Conservation (phyloP, 2,113 vertebrate genomes). For the Syngnathoides biaculeatus region DNA sequence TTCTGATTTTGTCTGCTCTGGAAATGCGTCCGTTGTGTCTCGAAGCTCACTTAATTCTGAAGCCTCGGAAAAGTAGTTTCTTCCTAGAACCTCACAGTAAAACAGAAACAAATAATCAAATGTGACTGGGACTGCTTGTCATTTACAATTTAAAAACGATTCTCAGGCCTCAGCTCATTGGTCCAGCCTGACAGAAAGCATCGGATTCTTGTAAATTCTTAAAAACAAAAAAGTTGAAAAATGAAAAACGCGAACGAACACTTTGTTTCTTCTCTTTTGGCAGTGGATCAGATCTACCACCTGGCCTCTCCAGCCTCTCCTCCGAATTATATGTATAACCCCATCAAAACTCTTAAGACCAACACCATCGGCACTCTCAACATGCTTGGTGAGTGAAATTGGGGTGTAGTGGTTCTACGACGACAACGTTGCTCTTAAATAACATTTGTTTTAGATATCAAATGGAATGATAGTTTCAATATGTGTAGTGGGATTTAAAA, state of each 20-base stretch:
- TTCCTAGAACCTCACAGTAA: too few relatives aligned
- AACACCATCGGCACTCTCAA: slow-evolving; percentile 97
- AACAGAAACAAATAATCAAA: too few relatives aligned
- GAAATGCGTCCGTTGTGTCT: too few relatives aligned
- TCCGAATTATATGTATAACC: slow-evolving; percentile 99
- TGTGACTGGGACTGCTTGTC: too few relatives aligned
- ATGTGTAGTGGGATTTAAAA: not conserved
- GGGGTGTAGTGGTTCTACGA: not conserved
- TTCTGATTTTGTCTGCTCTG: too few relatives aligned
- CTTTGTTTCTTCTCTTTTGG: slow-evolving; percentile 1
- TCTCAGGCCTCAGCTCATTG: too few relatives aligned
- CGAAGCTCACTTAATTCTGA: too few relatives aligned
- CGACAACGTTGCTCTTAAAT: not conserved
- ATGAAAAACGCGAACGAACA: too few relatives aligned
- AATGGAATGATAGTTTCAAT: not conserved
- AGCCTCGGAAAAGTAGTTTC: too few relatives aligned
- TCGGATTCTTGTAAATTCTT: not conserved
- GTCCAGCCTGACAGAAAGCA: too few relatives aligned
- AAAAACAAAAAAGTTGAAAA: not conserved
- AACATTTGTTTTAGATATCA: too few relatives aligned
- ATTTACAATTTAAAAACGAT: too few relatives aligned
- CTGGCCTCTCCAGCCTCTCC: slow-evolving; percentile 96
- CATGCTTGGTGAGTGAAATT: slow-evolving; percentile 88
- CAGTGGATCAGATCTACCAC: slow-evolving; percentile 99
- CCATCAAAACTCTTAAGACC: slow-evolving; percentile 97